Evolutionary conservation across 2,888 invertebrate genomes (phyloP).

Genomic region (Rhagonycha lutea): DNA sequence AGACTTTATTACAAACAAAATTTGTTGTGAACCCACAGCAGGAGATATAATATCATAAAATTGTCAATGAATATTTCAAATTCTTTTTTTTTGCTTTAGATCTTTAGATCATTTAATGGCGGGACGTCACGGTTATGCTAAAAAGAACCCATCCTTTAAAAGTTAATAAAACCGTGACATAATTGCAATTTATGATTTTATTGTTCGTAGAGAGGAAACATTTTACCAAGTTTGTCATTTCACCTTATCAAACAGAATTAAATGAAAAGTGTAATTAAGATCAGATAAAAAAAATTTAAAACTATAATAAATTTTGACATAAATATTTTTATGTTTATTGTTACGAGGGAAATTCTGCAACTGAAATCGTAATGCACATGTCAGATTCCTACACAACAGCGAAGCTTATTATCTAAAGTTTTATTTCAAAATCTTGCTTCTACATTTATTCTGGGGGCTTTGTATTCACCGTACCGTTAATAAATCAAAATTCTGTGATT

Average conservation of each 20-base stretch:
- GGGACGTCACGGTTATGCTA: no score
- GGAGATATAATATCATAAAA: no score
- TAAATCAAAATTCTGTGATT: not conserved
- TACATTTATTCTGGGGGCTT: not conserved
- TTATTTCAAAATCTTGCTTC: not conserved
- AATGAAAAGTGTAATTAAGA: not conserved
- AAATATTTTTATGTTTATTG: not conserved
- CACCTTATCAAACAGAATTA: not conserved
- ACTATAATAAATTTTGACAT: not conserved
- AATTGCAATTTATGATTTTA: no score
- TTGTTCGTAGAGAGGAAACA: no score
- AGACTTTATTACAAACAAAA: no score
- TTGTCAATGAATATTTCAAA: no score
- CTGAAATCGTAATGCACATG: not conserved
- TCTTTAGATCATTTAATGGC: no score
- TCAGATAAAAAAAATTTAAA: not conserved
- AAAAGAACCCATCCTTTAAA: no score
- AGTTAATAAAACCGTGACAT: no score
- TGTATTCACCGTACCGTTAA: not conserved
- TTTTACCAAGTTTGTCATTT: no score
- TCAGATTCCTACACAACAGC: not conserved
- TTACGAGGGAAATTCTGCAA: not conserved
- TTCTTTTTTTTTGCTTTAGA: no score
- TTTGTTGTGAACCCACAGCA: no score
- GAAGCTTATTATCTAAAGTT: not conserved